These are phyloP conservation scores for Cyphomyrus discorhynchus DNA, from an alignment of 2,113 vertebrate genomes.

Conservation along the genomic window DNA sequence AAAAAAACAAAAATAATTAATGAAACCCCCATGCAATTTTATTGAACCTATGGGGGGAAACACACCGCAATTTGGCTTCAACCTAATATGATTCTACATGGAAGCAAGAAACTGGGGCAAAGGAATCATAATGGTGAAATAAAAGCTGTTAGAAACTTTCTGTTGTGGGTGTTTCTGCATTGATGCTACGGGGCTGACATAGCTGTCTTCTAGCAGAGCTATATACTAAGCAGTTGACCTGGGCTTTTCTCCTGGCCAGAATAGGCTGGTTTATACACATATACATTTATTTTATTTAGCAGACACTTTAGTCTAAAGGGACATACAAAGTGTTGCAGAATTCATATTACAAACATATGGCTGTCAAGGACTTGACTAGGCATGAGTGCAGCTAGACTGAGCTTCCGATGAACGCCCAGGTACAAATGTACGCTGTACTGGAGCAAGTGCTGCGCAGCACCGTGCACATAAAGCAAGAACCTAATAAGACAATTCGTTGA, in stretches of 20 bases:
- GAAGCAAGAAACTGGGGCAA: conserved; percentile 9
- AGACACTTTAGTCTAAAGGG: not conserved
- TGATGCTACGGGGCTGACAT: not conserved
- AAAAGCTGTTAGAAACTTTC: not conserved
- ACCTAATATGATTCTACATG: not conserved
- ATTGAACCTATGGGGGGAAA: not conserved
- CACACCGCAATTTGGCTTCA: not conserved
- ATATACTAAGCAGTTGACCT: not conserved
- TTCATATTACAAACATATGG: not conserved
- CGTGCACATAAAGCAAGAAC: not conserved
- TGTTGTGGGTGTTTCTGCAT: not conserved
- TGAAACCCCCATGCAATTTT: not conserved
- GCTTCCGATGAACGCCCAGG: not conserved
- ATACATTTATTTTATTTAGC: not conserved
- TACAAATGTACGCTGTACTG: not conserved
- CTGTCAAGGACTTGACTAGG: not conserved
- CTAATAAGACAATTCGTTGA: not conserved
- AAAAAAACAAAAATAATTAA: not conserved
- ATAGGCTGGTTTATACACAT: not conserved
- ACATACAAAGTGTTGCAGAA: not conserved
- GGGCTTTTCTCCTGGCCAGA: not conserved
- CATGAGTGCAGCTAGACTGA: not conserved
- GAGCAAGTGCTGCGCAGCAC: not conserved
- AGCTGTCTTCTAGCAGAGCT: not conserved
- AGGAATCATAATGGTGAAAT: not conserved